A percentile compares a stretch with the other conserved stretches of the same genome.
These are phyloP conservation scores for Rhagologus leucostigma DNA, from an alignment of 2,113 vertebrate species.

Conservation along the genomic window DNA sequence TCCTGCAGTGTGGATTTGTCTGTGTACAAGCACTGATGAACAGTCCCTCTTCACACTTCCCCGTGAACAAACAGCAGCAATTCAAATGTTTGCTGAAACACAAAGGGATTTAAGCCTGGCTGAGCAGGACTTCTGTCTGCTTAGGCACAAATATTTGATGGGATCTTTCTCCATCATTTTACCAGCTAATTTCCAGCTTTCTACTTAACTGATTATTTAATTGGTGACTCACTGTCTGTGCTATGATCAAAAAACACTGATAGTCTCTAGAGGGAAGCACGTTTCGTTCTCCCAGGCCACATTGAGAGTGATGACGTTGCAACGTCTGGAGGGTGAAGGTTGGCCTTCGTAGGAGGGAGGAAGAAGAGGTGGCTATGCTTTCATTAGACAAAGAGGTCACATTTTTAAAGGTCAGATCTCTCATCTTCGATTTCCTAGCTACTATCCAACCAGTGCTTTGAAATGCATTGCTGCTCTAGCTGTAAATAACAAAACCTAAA, in stretches of 20 bases:
- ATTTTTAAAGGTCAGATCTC: not conserved
- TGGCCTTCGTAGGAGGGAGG: fast-evolving
- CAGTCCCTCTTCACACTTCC: not conserved
- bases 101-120: not conserved
- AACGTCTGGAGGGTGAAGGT: not conserved
- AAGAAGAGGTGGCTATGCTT: not conserved
- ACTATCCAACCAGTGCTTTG: not conserved
- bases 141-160: not conserved
- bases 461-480: not conserved
- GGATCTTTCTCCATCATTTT: not conserved
- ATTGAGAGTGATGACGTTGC: not conserved
- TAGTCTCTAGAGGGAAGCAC: not conserved
- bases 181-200: not conserved
- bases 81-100: conserved; percentile 1
- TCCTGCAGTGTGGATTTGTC: not conserved
- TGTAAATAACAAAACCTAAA: not conserved
- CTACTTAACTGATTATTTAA: not conserved
- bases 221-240: not conserved
- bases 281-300: not conserved
- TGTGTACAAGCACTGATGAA: not conserved
- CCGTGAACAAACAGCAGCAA: not conserved
- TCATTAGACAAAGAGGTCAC: not conserved
- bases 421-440: not conserved
- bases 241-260: not conserved
- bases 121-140: not conserved